phyloP scores from a whole-genome alignment of 1,140 invertebrate genomes.

The Rhopalosiphum maidis region DNA sequence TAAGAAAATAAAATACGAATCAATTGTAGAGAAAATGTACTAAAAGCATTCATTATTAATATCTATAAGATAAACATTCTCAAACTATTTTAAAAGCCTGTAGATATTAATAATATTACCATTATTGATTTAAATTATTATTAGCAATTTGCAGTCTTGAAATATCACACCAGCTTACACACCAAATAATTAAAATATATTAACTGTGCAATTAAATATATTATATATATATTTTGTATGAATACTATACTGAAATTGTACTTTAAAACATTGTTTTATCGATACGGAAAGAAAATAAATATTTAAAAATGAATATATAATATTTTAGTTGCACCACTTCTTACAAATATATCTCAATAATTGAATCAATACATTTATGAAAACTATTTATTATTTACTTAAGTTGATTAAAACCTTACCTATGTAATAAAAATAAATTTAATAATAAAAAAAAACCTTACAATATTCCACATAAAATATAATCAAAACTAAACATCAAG shows the following conservation, averaged over 20 bases:
- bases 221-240: background rate
- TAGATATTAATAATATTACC: background rate
- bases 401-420: background rate
- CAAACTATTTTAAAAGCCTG: background rate
- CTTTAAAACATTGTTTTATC: background rate
- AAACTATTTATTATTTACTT: background rate
- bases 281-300: background rate
- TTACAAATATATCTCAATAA: background rate
- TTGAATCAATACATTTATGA: background rate
- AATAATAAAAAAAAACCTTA: background rate
- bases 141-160: constrained; percentile 41
- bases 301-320: constrained; percentile 1
- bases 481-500: background rate
- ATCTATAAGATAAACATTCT: background rate
- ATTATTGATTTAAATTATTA: background rate
- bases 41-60: background rate
- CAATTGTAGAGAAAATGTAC: background rate
- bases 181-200: background rate
- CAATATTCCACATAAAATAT: background rate
- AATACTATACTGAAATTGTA: background rate
- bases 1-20: background rate
- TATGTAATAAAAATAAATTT: background rate
- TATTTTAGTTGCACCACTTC: background rate
- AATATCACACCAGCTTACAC: constrained; percentile 8
- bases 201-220: constrained; percentile 19